Base-by-base conservation (phyloP, 2,888 invertebrate species). In the Druceiella hillmani region DNA sequence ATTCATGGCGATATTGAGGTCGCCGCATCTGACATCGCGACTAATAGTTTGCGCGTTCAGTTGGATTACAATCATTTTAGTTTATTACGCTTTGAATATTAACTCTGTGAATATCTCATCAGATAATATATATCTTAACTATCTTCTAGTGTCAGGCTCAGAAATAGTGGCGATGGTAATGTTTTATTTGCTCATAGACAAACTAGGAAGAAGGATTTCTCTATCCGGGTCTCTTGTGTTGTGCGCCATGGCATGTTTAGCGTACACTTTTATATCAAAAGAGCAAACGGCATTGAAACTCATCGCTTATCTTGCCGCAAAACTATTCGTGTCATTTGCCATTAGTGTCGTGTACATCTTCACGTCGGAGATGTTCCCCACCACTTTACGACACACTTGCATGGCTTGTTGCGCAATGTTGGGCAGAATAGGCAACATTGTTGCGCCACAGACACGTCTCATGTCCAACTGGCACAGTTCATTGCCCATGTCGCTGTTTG, bases 71-170 rank as follows among this genome's bases (percentile, higher is more conserved):
- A 79, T 76, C 49, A 74, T 78, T 1, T 72, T 82, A 41, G 74
- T 82, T 5, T 83, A 79, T 54, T 82, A 80, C 49, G 83, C 83
- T 0, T 55, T 83, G 15, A 79, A 78, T 2, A 56, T 83, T 25
- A 80, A 79, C 55, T 75, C 81, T 0, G 78, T 79, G 1, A 63
- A 75, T 1, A 57, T 83, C 27, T 14, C 27, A 15, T 67, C 73
- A 26, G 81, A 80, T 50, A 81, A 81, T 52, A 50, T 77, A 4
- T 82, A 81, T 55, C 82, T 82, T 50, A 75, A 27, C 11, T 27
- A 14, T 10, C 13, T 27, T 6, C 12, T 27, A 7, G 27, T 27
- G 27, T 27, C 13, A 6, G 27, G 13, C n/a, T 65, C 76, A 9
- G 81, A 81, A 53, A 70, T 80, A 36, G 81, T 81, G 1, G 79